A percentile compares a stretch with the other conserved stretches of the same genome.
These are phyloP conservation scores for Papilio polytes DNA, from an alignment of 1,140 invertebrate species.

Conservation along the genomic window DNA sequence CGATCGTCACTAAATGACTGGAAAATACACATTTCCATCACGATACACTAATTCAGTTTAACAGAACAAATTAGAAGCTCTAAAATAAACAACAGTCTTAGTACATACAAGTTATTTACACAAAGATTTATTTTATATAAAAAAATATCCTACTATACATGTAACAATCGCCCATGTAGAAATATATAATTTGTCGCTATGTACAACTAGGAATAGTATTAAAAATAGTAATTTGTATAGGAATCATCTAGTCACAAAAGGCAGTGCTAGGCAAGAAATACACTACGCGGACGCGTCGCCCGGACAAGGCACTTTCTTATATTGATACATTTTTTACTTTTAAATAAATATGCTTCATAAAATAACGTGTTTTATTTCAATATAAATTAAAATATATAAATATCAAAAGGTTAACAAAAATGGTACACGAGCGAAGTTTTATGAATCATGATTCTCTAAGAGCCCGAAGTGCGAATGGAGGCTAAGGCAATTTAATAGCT, in stretches of 20 bases:
- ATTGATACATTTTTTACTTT: constrained; percentile 16
- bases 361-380: constrained; percentile 25
- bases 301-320: constrained; percentile 56
- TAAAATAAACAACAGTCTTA: constrained; percentile 83
- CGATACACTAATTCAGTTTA: constrained; percentile 63
- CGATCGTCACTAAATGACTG: constrained; percentile 61
- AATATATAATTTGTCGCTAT: constrained; percentile 80
- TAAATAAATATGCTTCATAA: constrained; percentile 28
- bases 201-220: constrained; percentile 80
- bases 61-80: constrained; percentile 81
- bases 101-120: constrained; percentile 82
- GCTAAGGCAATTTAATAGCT: no score
- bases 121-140: constrained; percentile 74
- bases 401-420: background rate
- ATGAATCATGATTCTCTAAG: no score
- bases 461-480: no score
- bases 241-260: constrained; percentile 64
- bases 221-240: constrained; percentile 82
- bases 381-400: background rate
- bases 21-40: constrained; percentile 78
- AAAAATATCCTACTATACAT: constrained; percentile 82
- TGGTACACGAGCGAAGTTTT: no score
- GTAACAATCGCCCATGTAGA: constrained; percentile 78
- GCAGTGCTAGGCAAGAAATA: constrained; percentile 53
- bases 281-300: constrained; percentile 44